A percentile compares a stretch with the other conserved stretches of the same genome.
Evolutionary conservation across 1,140 invertebrate genomes (phyloP).

Genomic region (Phymorhynchus buccinoides): DNA sequence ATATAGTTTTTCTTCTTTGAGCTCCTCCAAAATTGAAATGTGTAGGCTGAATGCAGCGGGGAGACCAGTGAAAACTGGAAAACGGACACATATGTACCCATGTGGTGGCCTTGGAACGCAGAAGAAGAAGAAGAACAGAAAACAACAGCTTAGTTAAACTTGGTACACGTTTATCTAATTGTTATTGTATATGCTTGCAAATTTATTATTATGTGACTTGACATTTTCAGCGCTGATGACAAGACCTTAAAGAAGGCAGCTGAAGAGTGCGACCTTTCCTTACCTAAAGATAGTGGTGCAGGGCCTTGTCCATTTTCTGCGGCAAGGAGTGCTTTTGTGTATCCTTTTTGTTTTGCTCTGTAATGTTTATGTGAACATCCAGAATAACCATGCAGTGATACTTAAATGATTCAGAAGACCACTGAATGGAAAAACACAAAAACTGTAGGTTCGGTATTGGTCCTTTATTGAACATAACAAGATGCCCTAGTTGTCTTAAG

Average conservation of each 20-base stretch:
- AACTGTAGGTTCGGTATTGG: no score
- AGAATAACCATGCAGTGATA: background rate
- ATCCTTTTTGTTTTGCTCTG: background rate
- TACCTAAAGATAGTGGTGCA: background rate
- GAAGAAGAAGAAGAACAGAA: background rate
- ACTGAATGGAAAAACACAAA: no score
- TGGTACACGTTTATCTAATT: background rate
- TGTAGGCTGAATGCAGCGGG: no score
- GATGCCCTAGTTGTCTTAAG: no score
- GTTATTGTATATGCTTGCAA: no score
- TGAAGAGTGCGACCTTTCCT: background rate
- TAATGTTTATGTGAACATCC: background rate
- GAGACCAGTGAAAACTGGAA: no score
- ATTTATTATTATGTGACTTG: background rate
- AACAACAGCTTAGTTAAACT: background rate
- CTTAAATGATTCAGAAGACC: no score
- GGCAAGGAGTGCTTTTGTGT: background rate
- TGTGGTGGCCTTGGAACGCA: no score
- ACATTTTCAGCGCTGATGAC: background rate
- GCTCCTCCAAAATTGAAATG: no score
- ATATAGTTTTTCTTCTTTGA: no score
- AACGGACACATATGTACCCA: no score
- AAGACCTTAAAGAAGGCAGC: background rate
- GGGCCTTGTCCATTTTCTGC: constrained; percentile 1
- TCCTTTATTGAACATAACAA: no score